Evolutionary conservation across 2,113 vertebrate genomes (phyloP).

Genomic region (Saccopteryx leptura): DNA sequence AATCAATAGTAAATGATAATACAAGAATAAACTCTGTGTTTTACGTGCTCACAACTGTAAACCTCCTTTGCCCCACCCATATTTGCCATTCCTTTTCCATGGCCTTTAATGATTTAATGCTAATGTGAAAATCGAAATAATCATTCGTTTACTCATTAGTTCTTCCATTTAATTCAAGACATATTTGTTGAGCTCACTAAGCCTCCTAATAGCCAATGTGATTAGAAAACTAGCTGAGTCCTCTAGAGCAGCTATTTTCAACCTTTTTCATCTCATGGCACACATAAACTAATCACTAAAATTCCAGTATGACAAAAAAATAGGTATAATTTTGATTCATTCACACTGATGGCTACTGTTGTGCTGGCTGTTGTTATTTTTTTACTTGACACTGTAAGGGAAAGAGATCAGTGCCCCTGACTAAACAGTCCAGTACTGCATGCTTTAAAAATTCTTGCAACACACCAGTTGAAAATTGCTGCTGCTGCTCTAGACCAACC

Average conservation of each 20-base stretch:
- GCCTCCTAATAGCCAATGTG: neutral
- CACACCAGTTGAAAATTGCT: too few relatives aligned
- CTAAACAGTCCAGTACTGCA: too few relatives aligned
- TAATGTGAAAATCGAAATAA: neutral
- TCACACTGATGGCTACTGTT: too few relatives aligned
- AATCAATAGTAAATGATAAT: neutral
- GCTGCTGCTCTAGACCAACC: neutral
- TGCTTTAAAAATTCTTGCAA: too few relatives aligned
- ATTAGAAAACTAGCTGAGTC: neutral
- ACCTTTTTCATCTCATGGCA: too few relatives aligned
- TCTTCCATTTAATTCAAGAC: neutral
- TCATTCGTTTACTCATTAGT: constrained; percentile 54
- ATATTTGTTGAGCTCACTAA: neutral
- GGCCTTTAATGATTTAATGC: neutral
- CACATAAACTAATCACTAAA: too few relatives aligned
- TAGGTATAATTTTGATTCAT: too few relatives aligned
- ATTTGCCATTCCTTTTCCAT: neutral
- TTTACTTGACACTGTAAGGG: too few relatives aligned
- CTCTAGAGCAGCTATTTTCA: neutral
- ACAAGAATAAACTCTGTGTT: neutral
- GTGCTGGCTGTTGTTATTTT: too few relatives aligned
- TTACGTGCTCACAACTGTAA: neutral
- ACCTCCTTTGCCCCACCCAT: neutral
- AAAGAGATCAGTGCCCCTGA: too few relatives aligned
- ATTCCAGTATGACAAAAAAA: too few relatives aligned